Percentiles rank a stretch among this genome's conserved stretches.
These are phyloP conservation scores for Misgurnus mizolepis DNA, from an alignment of 2,113 vertebrate genomes.

Conservation along the genomic window DNA sequence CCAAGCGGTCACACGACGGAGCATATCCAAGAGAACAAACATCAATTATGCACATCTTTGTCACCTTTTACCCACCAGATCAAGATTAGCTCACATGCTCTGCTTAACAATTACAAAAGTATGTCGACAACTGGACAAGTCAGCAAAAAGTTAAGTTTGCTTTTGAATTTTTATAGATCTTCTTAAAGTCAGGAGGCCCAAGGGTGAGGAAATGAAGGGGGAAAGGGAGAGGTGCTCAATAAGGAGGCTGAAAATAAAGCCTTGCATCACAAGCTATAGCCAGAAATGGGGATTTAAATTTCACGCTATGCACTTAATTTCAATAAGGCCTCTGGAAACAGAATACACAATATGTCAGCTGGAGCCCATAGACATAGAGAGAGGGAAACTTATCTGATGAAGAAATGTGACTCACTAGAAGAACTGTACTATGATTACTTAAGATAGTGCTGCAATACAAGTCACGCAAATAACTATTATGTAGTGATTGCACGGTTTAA, in stretches of 20 bases:
- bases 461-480: not conserved
- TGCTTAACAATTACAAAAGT: conserved; percentile 32
- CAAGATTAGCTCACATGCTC: conserved; percentile 18
- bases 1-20: too few species aligned
- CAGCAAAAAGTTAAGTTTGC: conserved; percentile 36
- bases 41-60: conserved; percentile 16
- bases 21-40: not conserved
- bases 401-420: conserved; percentile 11
- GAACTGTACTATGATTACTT: not conserved
- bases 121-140: conserved; percentile 23
- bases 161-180: conserved; percentile 34
- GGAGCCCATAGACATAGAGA: not conserved
- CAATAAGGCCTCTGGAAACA: conserved; percentile 45
- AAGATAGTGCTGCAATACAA: not conserved
- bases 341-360: conserved; percentile 25
- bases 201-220: conserved; percentile 24
- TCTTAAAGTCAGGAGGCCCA: conserved; percentile 36
- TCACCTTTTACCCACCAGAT: not conserved
- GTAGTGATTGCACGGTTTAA: not conserved
- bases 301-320: conserved; percentile 52
- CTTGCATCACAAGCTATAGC: conserved; percentile 15
- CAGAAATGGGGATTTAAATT: conserved; percentile 45
- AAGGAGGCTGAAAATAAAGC: conserved; percentile 3
- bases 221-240: not conserved
- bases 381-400: conserved; percentile 7